Evolutionary conservation across 2,797 vertebrate species (phyloP).

Genomic region (Triplophysa bombifrons): DNA sequence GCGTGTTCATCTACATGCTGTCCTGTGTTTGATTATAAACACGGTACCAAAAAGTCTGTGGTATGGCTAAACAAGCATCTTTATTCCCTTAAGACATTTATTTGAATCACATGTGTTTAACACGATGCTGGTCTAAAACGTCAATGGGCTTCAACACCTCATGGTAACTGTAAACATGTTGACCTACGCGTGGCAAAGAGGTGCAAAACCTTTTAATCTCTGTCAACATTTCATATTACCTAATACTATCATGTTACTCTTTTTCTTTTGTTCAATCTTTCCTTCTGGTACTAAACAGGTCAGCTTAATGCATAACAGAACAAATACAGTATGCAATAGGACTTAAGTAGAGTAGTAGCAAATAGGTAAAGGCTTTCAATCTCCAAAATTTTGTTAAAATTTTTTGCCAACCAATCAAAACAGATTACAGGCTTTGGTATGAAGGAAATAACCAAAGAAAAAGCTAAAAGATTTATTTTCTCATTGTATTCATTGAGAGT

Average conservation of each 20-base stretch:
- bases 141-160: slow-evolving; percentile 75
- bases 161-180: slow-evolving; percentile 75
- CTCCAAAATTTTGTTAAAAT: not conserved
- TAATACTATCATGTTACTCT: slow-evolving; percentile 62
- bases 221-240: slow-evolving; percentile 60
- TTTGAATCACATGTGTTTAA: slow-evolving; percentile 80
- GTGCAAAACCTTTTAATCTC: slow-evolving; percentile 63
- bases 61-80: slow-evolving; percentile 75
- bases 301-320: not conserved
- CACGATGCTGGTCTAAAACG: slow-evolving; percentile 77
- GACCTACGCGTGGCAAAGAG: slow-evolving; percentile 53
- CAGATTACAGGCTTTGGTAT: slow-evolving; percentile 7
- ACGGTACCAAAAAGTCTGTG: slow-evolving; percentile 71
- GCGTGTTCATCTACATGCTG: slow-evolving; percentile 77
- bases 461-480: slow-evolving; percentile 86
- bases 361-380: not conserved
- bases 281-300: not conserved
- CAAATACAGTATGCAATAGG: not conserved
- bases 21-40: slow-evolving; percentile 82
- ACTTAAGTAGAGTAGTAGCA: too few relatives aligned
- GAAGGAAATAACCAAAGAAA: slow-evolving; percentile 56
- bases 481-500: slow-evolving; percentile 15
- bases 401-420: slow-evolving; percentile 57
- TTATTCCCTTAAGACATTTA: slow-evolving; percentile 76
- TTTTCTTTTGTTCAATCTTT: not conserved